These are phyloP conservation scores for Nymphalis io DNA, from an alignment of 1,140 invertebrate species.

Conservation along the genomic window DNA sequence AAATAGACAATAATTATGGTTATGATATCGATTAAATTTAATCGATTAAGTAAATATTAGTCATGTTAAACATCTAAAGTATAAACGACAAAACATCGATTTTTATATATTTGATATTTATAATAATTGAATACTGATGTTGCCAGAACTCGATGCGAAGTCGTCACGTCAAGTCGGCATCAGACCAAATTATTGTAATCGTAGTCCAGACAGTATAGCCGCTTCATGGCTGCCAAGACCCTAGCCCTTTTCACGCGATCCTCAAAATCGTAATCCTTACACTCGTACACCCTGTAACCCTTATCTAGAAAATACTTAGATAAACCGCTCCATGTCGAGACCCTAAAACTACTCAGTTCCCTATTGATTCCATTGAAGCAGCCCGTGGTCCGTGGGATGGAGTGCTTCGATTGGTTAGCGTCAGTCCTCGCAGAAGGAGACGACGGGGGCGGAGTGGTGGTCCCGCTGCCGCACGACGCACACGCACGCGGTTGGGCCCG, in stretches of 20 bases:
- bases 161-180: neutral
- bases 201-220: slow-evolving; percentile 54
- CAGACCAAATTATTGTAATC: slow-evolving; percentile 23
- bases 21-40: neutral
- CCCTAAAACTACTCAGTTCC: slow-evolving; percentile 33
- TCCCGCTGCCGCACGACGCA: slow-evolving; percentile 67
- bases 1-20: neutral
- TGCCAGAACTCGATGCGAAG: neutral
- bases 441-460: slow-evolving; percentile 68
- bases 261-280: slow-evolving; percentile 36
- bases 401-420: slow-evolving; percentile 53
- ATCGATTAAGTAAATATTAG: neutral
- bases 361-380: slow-evolving; percentile 25
- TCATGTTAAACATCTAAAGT: neutral
- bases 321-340: slow-evolving; percentile 24
- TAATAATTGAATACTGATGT: neutral
- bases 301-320: slow-evolving; percentile 26
- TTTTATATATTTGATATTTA: no score
- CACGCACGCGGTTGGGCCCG: slow-evolving; percentile 62
- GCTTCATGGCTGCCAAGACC: slow-evolving; percentile 55
- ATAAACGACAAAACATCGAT: slow-evolving; percentile 1
- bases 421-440: slow-evolving; percentile 76
- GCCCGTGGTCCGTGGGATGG: slow-evolving; percentile 24
- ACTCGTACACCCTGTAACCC: slow-evolving; percentile 32
- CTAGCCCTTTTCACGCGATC: slow-evolving; percentile 45